phyloP scores from a whole-genome alignment of 2,113 vertebrate genomes.

The Lagenorhynchus albirostris region DNA sequence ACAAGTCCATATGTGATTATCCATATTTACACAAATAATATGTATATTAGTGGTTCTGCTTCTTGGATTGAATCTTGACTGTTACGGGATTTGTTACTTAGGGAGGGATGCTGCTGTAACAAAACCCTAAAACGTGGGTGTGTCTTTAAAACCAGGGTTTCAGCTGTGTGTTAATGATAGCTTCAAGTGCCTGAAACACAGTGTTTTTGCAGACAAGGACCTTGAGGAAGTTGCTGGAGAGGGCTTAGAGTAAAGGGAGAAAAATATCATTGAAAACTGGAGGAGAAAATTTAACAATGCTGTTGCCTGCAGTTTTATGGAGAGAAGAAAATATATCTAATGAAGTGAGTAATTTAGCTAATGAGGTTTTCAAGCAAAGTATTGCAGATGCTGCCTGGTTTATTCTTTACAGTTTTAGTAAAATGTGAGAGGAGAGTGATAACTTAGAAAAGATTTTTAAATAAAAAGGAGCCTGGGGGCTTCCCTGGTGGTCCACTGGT shows the following conservation, averaged over 20 bases:
- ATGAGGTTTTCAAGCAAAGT: too few relatives aligned
- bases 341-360: neutral
- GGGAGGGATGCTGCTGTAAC: too few relatives aligned
- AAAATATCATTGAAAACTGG: neutral
- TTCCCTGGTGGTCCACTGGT: too few relatives aligned
- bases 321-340: neutral
- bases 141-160: too few relatives aligned
- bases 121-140: neutral
- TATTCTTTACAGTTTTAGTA: too few relatives aligned
- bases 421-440: neutral
- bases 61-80: neutral
- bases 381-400: too few relatives aligned
- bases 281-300: neutral
- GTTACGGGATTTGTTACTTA: too few relatives aligned
- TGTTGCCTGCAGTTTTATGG: neutral
- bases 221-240: neutral
- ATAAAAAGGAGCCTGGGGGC: neutral
- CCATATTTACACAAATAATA: too few relatives aligned
- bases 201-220: neutral
- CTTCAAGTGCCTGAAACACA: neutral
- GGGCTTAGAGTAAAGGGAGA: neutral
- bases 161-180: neutral
- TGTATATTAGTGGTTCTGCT: neutral
- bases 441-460: too few relatives aligned
- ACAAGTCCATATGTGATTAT: neutral